A percentile compares a stretch with the other conserved stretches of the same genome.
Conservation (phyloP, 2,797 vertebrate genomes). For the Onychomys arenicola region DNA sequence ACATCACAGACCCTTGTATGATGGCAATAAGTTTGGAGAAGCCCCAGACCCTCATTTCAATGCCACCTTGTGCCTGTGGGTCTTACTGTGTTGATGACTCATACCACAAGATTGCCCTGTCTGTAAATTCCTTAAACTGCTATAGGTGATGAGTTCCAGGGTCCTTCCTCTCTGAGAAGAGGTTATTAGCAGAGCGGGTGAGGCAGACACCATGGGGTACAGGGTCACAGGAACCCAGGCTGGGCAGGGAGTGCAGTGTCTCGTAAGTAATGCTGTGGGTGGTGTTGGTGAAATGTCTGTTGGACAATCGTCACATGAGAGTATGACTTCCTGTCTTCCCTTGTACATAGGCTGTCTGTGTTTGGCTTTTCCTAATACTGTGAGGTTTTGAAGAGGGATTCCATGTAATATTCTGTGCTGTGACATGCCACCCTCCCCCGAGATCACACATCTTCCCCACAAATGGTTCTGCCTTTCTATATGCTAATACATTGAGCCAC, state of each 20-base stretch:
- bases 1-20: not conserved
- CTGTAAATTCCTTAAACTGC: not conserved
- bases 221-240: not conserved
- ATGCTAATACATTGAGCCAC: conserved; percentile 72
- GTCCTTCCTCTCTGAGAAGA: not conserved
- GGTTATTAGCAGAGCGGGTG: not conserved
- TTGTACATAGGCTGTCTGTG: conserved; percentile 84
- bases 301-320: conserved; percentile 82
- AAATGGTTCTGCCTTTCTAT: conserved; percentile 72
- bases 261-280: conserved; percentile 62
- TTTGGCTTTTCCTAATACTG: conserved; percentile 78
- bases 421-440: conserved; percentile 58
- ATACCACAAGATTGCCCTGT: not conserved
- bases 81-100: not conserved
- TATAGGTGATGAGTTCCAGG: not conserved
- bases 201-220: not conserved
- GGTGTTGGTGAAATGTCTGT: conserved; percentile 79
- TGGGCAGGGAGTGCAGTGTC: conserved; percentile 35
- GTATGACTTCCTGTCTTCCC: conserved; percentile 80
- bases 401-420: conserved; percentile 78
- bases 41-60: not conserved
- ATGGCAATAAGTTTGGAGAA: not conserved
- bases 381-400: conserved; percentile 76
- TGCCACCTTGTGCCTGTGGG: not conserved
- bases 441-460: conserved; percentile 37